phyloP scores from a whole-genome alignment of 2,888 invertebrate species.

The Malacosoma neustria region DNA sequence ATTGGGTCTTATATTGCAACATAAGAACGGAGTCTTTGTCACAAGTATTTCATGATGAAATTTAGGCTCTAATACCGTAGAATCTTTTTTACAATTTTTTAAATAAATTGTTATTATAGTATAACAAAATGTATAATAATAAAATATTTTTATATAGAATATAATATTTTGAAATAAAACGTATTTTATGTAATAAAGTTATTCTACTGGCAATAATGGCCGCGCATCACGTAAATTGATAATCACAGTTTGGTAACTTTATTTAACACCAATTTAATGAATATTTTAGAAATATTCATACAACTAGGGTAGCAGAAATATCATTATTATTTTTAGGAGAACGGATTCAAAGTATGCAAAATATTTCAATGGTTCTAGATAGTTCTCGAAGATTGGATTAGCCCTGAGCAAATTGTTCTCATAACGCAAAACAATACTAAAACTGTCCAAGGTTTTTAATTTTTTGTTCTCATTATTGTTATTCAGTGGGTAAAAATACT shows the following conservation, averaged over 20 bases:
- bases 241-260: slow-evolving; percentile 5
- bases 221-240: slow-evolving; percentile 1
- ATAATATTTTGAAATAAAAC: too few relatives aligned
- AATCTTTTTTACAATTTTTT: too few relatives aligned
- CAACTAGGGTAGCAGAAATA: neutral
- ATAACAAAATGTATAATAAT: too few relatives aligned
- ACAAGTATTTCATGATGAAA: too few relatives aligned
- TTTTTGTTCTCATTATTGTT: slow-evolving; percentile 2
- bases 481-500: neutral
- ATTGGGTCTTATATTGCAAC: too few relatives aligned
- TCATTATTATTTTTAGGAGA: neutral
- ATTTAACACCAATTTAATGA: slow-evolving; percentile 10
- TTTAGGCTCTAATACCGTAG: too few relatives aligned
- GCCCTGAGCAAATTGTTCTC: neutral
- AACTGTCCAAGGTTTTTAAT: slow-evolving; percentile 2
- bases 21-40: too few relatives aligned
- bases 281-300: slow-evolving; percentile 13
- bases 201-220: slow-evolving; percentile 24
- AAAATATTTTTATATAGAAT: too few relatives aligned
- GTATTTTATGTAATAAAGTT: too few relatives aligned
- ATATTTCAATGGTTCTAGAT: neutral
- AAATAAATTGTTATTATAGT: too few relatives aligned
- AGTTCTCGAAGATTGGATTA: neutral
- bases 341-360: neutral
- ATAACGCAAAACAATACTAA: neutral